Evolutionary conservation across 2,113 vertebrate genomes (phyloP), one percentile per base, ranked within the genome.

Genomic region (Osmerus mordax): DNA sequence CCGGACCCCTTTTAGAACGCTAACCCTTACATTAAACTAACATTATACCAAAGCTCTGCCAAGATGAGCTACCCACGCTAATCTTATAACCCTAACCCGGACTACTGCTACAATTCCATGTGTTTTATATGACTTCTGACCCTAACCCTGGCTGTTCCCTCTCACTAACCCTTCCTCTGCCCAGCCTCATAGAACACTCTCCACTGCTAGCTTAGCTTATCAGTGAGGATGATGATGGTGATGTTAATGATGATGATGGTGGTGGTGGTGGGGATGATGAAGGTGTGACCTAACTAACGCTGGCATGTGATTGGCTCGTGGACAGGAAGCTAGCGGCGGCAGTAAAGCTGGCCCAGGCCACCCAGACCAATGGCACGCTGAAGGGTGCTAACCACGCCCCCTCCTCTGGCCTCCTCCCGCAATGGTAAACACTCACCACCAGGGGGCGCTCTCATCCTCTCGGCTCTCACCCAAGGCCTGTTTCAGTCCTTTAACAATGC

Each of bases 301-400:
- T 90, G 81, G 82, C 41, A 2, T 92, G 84, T 92, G 83, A 89
- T 93, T 92, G 92, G 90, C 84, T 89, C 80, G 60, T 91, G 89
- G 84, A 90, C 93, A 99, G 97, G 92, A 99, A 99, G 93, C 94
- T 98, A 89, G 97, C 96, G 81, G 96, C 97, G 84, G 96, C 95
- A 4, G 92, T 95, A 89, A 99, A 99, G 87, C 95, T 99, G 91
- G 96, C 94, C 73, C 97, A 99, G 87, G 93, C 95, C 80, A 95
- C 94, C 21, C 96, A 97, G 84, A 94, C 95, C 89, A 98, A 96
- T 81, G 96, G 97, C 83, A 97, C 95, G 65, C 92, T 98, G 74
- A 99, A 99, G 92, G 96, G 91, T 29, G 95, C 96, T 0, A 97
- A 93, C 87, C 91, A 91, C 8, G 93, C 93, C 87, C 95, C 97